Percentiles rank a stretch among this genome's conserved stretches.
These are phyloP conservation scores for Halictus ligatus DNA, from an alignment of 2,888 invertebrate species.

Conservation along the genomic window DNA sequence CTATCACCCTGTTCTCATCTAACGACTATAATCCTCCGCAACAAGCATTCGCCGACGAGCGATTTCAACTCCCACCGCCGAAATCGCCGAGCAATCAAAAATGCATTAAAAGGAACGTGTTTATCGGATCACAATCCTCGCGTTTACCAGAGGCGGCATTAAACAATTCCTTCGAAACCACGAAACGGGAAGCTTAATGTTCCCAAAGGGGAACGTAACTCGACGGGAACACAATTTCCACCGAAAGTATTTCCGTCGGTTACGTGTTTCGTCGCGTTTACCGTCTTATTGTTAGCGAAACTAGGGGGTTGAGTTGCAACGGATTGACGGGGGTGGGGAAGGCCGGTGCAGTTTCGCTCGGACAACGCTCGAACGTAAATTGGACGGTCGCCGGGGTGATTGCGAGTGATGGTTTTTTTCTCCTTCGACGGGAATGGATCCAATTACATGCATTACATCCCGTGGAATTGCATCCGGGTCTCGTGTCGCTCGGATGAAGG, in stretches of 20 bases:
- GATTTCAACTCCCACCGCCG: neutral
- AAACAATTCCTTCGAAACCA: neutral
- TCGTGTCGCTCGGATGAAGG: constrained; percentile 4
- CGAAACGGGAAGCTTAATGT: neutral
- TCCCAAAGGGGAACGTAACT: neutral
- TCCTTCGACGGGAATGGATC: constrained; percentile 23
- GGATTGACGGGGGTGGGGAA: neutral
- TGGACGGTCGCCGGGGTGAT: constrained; percentile 9
- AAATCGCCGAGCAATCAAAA: neutral
- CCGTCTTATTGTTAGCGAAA: neutral
- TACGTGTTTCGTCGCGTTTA: constrained; percentile 11
- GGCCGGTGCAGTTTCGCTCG: neutral
- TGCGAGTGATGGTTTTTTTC: neutral
- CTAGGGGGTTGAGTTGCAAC: neutral
- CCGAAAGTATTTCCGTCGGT: neutral
- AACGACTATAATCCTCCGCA: neutral
- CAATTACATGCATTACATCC: constrained; percentile 22
- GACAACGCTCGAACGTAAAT: constrained; percentile 29
- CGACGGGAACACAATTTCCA: neutral
- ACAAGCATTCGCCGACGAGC: neutral
- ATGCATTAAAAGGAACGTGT: neutral
- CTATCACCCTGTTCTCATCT: neutral
- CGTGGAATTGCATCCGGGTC: neutral
- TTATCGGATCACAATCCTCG: neutral
- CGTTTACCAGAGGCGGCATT: neutral